Conservation (phyloP, 2,888 invertebrate species). For the Phanerotoma sp. region DNA sequence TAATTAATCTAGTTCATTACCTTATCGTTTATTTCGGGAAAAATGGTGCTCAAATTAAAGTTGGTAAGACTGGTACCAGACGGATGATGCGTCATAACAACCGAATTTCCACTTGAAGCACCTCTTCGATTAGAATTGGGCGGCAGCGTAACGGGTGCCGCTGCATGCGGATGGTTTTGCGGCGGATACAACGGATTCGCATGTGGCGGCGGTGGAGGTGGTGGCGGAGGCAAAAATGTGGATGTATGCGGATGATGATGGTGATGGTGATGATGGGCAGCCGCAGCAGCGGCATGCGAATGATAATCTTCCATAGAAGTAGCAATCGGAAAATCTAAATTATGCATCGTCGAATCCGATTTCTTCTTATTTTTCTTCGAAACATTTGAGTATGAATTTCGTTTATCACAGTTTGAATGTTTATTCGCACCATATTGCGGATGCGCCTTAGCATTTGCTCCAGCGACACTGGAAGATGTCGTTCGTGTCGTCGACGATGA, state of each 20-base stretch:
- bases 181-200: constrained; percentile 50
- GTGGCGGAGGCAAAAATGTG: constrained; percentile 38
- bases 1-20: constrained; percentile 36
- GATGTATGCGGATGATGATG: constrained; percentile 38
- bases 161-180: constrained; percentile 51
- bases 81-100: constrained; percentile 50
- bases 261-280: constrained; percentile 35
- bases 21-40: constrained; percentile 77
- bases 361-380: constrained; percentile 52
- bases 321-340: constrained; percentile 51
- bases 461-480: constrained; percentile 25
- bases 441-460: constrained; percentile 38
- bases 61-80: constrained; percentile 67
- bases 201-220: constrained; percentile 33
- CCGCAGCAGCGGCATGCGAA: too few species aligned
- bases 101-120: constrained; percentile 40
- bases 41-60: constrained; percentile 80
- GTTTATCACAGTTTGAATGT: constrained; percentile 52
- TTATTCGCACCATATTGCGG: constrained; percentile 44
- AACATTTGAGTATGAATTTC: constrained; percentile 41
- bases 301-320: constrained; percentile 53
- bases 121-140: constrained; percentile 42
- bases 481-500: constrained; percentile 32
- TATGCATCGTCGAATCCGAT: constrained; percentile 45
- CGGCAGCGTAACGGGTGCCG: constrained; percentile 35